These are phyloP conservation scores for Athripsodes cinereus DNA, from an alignment of 2,888 invertebrate genomes.

Conservation along the genomic window DNA sequence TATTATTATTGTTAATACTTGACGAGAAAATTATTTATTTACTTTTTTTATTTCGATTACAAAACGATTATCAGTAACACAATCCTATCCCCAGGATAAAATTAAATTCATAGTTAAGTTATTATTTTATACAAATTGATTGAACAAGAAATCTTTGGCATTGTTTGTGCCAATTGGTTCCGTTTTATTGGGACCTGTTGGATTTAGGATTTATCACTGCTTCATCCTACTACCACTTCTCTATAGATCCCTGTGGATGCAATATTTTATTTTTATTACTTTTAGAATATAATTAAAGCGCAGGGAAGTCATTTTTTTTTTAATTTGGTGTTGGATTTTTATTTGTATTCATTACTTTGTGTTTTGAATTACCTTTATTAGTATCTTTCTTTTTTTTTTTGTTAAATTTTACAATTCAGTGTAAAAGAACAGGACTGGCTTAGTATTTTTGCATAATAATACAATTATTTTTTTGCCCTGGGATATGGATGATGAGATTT, in stretches of 20 bases:
- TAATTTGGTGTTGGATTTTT: conserved; percentile 26
- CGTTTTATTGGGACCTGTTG: conserved; percentile 47
- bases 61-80: conserved; percentile 8
- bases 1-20: no score
- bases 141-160: conserved; percentile 17
- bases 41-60: no score
- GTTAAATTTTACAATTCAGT: neutral
- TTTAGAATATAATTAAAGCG: neutral
- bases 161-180: conserved; percentile 51
- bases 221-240: conserved; percentile 33
- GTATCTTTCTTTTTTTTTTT: neutral
- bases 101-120: conserved; percentile 6
- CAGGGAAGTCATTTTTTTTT: neutral
- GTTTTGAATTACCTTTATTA: conserved; percentile 16
- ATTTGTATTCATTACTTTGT: conserved; percentile 23
- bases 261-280: neutral
- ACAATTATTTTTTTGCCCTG: conserved; percentile 20
- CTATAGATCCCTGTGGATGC: neutral
- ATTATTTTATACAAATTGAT: neutral
- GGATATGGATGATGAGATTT: conserved; percentile 26
- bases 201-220: conserved; percentile 29
- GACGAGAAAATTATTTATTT: conserved; percentile 24
- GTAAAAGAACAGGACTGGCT: neutral
- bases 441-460: conserved; percentile 1
- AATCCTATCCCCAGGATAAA: conserved; percentile 25